These are phyloP conservation scores for Echinarachnius parma DNA, from an alignment of 53 echinoderm and acorn worm genomes.

Conservation along the genomic window DNA sequence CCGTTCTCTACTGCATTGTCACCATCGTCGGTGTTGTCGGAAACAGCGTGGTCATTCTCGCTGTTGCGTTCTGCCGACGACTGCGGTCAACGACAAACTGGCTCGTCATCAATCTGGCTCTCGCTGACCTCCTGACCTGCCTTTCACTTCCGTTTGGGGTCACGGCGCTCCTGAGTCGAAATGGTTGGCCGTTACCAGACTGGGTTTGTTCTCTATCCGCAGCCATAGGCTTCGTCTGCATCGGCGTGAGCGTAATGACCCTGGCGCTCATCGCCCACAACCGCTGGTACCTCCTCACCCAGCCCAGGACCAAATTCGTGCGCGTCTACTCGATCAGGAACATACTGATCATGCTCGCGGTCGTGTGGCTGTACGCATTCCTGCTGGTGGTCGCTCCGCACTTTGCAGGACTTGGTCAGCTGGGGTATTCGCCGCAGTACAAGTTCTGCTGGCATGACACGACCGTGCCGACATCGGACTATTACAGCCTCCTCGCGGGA, in stretches of 20 bases:
- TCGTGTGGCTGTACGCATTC: conserved; percentile 51
- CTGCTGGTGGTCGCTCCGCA: conserved; percentile 46
- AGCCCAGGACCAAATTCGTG: conserved; percentile 14
- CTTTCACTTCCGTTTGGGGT: conserved; percentile 45
- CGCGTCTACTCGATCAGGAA: conserved; percentile 41
- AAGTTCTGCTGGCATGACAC: conserved; percentile 53
- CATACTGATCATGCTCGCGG: conserved; percentile 40
- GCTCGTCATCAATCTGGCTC: conserved; percentile 60
- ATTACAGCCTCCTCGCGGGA: conserved; percentile 44
- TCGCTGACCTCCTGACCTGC: conserved; percentile 60
- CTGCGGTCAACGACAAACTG: conserved; percentile 59
- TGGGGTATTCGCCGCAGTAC: conserved; percentile 67
- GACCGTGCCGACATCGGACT: conserved; percentile 26
- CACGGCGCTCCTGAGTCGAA: conserved; percentile 45
- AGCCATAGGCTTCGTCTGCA: conserved; percentile 24
- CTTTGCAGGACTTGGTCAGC: conserved; percentile 54
- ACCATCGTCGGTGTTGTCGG: conserved; percentile 46
- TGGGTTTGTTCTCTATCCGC: conserved; percentile 38
- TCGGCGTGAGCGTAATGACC: conserved; percentile 35
- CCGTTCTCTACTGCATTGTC: conserved; percentile 25
- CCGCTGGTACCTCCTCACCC: conserved; percentile 36
- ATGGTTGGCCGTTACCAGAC: conserved; percentile 46
- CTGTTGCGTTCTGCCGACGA: conserved; percentile 52
- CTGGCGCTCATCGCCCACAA: conserved; percentile 54
- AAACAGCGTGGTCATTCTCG: conserved; percentile 56